Evolutionary conservation across 1,140 invertebrate species (phyloP), one percentile per base, ranked within the genome.

Genomic region (Zaprionus inermis): DNA sequence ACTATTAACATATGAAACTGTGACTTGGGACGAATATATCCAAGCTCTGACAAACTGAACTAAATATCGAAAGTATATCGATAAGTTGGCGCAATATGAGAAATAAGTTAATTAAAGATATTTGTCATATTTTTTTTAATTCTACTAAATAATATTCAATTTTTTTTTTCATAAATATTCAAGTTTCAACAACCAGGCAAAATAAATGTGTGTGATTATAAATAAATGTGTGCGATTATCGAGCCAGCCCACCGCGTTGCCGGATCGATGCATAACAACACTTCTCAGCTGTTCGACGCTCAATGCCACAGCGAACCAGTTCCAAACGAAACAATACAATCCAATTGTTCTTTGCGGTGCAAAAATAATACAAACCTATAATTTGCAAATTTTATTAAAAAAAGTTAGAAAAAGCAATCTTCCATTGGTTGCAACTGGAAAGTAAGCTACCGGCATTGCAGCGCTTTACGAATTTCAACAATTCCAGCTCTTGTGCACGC

Each of bases 331-430:
- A 38, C 64, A 36, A 12, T 12, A 67, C 34, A 68, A 60, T 49
- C 44, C 16, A 56, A 34, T 67, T 67, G 56, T 41, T 60, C 64
- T 68, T 22, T 60, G 20, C 34, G 14, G 30, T 73, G 65, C 65
- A 73, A 73, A 73, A 69, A 56, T 20, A 61, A 73, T 49, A 54
- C 65, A 69, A 73, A 73, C 57, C 61, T 12, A 51, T 11, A 56
- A 61, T 38, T 73, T 61, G 38, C 38, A 56, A 56, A 61, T 61
- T 69, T n/a, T 52, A 44, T 14, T 36, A 2, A 14, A 24, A 41
- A 54, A 36, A 55, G 1, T 11, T 5, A 7, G 14, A 7, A 51
- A 34, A 55, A 11, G 6, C 12, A 49, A 49, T 18, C 3, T 14
- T 4, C 56, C 38, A 22, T 51, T 6, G 10, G 36, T 11, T 22